These are phyloP conservation scores for Drosophila mimica DNA, from an alignment of 2,888 invertebrate species.

Conservation along the genomic window DNA sequence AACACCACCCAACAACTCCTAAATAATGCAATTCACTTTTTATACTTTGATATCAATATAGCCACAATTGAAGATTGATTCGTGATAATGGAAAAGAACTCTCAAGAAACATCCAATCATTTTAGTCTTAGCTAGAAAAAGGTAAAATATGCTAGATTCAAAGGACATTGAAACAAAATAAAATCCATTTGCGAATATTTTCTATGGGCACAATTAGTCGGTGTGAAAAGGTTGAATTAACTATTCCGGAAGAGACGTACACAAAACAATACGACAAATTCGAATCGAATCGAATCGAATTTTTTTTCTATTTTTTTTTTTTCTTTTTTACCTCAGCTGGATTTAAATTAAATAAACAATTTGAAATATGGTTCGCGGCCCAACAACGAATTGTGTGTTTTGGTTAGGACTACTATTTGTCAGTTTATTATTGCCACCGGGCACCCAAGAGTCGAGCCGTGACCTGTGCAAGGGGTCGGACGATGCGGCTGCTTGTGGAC, in stretches of 20 bases:
- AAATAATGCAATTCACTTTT: no score
- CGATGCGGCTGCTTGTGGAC: conserved; percentile 33
- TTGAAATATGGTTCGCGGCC: conserved; percentile 31
- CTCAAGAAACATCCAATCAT: no score
- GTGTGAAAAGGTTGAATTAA: conserved; percentile 56
- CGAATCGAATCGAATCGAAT: no score
- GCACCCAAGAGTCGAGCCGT: conserved; percentile 52
- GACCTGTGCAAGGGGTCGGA: conserved; percentile 51
- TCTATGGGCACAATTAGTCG: conserved; percentile 53
- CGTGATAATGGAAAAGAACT: no score
- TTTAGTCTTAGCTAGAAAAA: conserved; percentile 60
- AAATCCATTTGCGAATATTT: conserved; percentile 45
- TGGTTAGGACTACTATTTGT: conserved; percentile 42
- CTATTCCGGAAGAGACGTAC: conserved; percentile 31
- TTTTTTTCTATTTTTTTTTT: no score
- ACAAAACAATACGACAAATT: background rate
- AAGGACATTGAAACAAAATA: no score
- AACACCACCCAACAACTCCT: no score
- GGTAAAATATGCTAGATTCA: no score
- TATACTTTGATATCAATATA: no score
- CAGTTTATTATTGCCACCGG: conserved; percentile 49
- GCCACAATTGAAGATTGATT: no score
- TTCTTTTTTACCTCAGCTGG: conserved; percentile 15
- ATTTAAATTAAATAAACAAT: conserved; percentile 2
- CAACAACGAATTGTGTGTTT: conserved; percentile 27